These are phyloP conservation scores for Microchrysa polita DNA, from an alignment of 2,888 invertebrate species.

Conservation along the genomic window DNA sequence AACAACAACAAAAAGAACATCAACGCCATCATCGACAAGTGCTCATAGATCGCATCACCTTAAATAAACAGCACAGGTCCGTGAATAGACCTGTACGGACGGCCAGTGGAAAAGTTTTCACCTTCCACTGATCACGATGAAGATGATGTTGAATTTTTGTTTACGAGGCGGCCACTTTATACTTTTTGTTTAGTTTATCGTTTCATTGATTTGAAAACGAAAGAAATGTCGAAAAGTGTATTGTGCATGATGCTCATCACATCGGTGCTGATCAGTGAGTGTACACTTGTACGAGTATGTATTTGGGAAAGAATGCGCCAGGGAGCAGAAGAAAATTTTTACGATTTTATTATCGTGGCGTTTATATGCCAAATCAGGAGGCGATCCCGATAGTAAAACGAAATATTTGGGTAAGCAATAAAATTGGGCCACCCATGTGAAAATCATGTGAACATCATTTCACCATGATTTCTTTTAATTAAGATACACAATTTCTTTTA, in stretches of 20 bases:
- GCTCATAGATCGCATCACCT: conserved; percentile 10
- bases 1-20: neutral
- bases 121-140: neutral
- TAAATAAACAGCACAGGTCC: conserved; percentile 33
- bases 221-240: neutral
- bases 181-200: neutral
- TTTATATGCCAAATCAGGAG: conserved; percentile 30
- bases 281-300: neutral
- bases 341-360: conserved; percentile 23
- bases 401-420: conserved; percentile 10
- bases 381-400: conserved; percentile 30
- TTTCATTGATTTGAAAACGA: conserved; percentile 16
- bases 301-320: conserved; percentile 14
- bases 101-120: conserved; percentile 12
- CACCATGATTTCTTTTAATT: conserved; percentile 27
- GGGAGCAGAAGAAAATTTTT: conserved; percentile 4
- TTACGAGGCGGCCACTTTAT: conserved; percentile 19
- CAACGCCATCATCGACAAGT: neutral
- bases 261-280: neutral
- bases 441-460: conserved; percentile 20
- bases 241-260: neutral
- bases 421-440: conserved; percentile 36
- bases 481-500: conserved; percentile 8
- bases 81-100: conserved; percentile 20
- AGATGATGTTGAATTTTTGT: conserved; percentile 6